These are phyloP conservation scores for Lymantria dispar DNA, from an alignment of 2,888 invertebrate species.

Conservation along the genomic window DNA sequence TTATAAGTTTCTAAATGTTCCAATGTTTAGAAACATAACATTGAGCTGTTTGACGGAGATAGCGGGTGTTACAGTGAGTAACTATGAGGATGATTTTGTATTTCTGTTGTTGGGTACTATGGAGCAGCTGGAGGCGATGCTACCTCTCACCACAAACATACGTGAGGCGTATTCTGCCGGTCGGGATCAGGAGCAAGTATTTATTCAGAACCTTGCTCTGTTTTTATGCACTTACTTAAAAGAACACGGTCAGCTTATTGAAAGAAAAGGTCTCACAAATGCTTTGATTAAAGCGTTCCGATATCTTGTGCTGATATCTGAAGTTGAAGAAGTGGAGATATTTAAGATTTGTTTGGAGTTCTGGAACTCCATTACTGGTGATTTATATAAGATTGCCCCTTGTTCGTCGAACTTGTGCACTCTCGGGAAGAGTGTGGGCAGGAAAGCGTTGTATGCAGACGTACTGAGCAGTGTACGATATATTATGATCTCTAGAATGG, in stretches of 20 bases:
- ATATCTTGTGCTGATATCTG: slow-evolving; percentile 95
- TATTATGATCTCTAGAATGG: slow-evolving; percentile 99
- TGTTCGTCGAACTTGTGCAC: slow-evolving; percentile 78
- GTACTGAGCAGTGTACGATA: slow-evolving; percentile 94
- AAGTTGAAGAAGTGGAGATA: slow-evolving; percentile 99
- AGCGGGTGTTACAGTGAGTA: slow-evolving; percentile 93
- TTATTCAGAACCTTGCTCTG: slow-evolving; percentile 98
- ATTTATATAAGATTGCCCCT: slow-evolving; percentile 94
- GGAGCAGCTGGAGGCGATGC: slow-evolving; percentile 95
- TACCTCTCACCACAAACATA: slow-evolving; percentile 95
- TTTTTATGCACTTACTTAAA: slow-evolving; percentile 98
- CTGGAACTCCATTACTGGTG: slow-evolving; percentile 97
- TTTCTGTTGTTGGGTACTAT: slow-evolving; percentile 95
- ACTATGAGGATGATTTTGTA: slow-evolving; percentile 96
- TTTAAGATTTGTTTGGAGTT: slow-evolving; percentile 99
- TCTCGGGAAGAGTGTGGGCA: slow-evolving; percentile 73
- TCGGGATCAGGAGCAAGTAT: slow-evolving; percentile 98
- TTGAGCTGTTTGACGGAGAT: slow-evolving; percentile 99
- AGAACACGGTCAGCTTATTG: slow-evolving; percentile 95
- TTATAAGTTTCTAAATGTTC: slow-evolving; percentile 98
- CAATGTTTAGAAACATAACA: slow-evolving; percentile 98
- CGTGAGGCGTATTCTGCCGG: slow-evolving; percentile 96
- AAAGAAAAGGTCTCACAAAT: slow-evolving; percentile 89
- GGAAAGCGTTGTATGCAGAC: slow-evolving; percentile 89
- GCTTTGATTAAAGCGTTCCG: slow-evolving; percentile 91